A percentile compares a stretch with the other conserved stretches of the same genome.
These are phyloP conservation scores for Montipora capitata DNA, from an alignment of 92 coral and sea anemone genomes.

Conservation along the genomic window DNA sequence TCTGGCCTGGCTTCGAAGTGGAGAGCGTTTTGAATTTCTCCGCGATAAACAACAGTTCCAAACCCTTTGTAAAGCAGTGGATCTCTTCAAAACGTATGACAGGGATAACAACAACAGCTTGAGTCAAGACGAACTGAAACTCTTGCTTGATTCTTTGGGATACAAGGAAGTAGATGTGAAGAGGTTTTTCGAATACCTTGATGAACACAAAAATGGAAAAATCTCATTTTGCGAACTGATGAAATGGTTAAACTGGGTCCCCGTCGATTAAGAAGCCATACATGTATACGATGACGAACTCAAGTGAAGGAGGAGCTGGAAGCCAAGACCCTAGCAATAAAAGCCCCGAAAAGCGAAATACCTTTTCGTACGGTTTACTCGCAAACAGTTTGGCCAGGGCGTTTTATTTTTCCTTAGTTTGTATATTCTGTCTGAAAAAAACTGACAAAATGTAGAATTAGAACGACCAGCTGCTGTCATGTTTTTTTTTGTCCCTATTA, in stretches of 20 bases:
- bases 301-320: neutral
- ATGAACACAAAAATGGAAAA: conserved; percentile 71
- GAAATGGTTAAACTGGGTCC: conserved; percentile 89
- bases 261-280: conserved; percentile 13
- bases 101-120: conserved; percentile 60
- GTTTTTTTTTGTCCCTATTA: too few relatives aligned
- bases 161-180: conserved; percentile 32
- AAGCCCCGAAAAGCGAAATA: too few relatives aligned
- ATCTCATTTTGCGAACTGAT: conserved; percentile 85
- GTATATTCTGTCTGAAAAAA: too few relatives aligned
- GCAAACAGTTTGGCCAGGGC: too few relatives aligned
- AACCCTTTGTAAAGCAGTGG: conserved; percentile 76
- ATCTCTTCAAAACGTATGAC: conserved; percentile 73
- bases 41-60: conserved; percentile 57
- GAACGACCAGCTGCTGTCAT: too few relatives aligned
- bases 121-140: conserved; percentile 62
- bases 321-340: too few relatives aligned
- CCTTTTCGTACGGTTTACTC: too few relatives aligned
- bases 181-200: conserved; percentile 63
- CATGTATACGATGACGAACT: neutral
- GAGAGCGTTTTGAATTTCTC: conserved; percentile 73
- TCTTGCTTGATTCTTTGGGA: conserved; percentile 74
- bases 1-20: conserved; percentile 81
- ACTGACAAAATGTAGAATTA: too few relatives aligned
- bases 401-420: too few relatives aligned